phyloP scores from a whole-genome alignment of 2,113 vertebrate genomes.

The Alaudala cheleensis region DNA sequence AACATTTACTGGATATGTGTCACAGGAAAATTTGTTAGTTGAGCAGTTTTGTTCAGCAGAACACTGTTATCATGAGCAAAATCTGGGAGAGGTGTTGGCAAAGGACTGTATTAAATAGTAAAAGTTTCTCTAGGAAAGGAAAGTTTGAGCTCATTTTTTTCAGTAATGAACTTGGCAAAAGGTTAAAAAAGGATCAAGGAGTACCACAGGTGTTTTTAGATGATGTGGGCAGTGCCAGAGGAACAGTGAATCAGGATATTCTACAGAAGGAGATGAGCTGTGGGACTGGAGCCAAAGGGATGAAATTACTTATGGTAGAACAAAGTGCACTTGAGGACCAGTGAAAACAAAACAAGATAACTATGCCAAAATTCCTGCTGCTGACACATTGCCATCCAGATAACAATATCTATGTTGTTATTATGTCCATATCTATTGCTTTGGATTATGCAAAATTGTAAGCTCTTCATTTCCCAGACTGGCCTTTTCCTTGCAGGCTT shows the following conservation, averaged over 20 bases:
- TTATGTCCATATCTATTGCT: not conserved
- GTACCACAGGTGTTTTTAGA: not conserved
- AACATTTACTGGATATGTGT: not conserved
- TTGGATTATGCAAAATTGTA: not conserved
- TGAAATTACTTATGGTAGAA: not conserved
- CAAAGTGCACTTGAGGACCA: not conserved
- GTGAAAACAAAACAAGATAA: not conserved
- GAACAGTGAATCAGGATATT: not conserved
- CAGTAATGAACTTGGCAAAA: not conserved
- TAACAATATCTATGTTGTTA: not conserved
- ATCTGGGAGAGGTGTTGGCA: not conserved
- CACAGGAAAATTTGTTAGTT: not conserved
- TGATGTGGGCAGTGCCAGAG: not conserved
- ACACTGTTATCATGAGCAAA: not conserved
- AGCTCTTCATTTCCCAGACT: not conserved
- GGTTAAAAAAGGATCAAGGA: not conserved
- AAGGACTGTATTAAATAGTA: not conserved
- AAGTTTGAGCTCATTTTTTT: not conserved
- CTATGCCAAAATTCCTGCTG: not conserved
- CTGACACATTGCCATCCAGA: not conserved
- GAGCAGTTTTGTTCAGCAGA: not conserved
- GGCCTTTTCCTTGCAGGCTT: not conserved
- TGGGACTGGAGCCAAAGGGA: not conserved
- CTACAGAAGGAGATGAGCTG: not conserved
- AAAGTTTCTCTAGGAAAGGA: not conserved